phyloP scores from a whole-genome alignment of 2,113 vertebrate genomes.

The Catharus minimus region DNA sequence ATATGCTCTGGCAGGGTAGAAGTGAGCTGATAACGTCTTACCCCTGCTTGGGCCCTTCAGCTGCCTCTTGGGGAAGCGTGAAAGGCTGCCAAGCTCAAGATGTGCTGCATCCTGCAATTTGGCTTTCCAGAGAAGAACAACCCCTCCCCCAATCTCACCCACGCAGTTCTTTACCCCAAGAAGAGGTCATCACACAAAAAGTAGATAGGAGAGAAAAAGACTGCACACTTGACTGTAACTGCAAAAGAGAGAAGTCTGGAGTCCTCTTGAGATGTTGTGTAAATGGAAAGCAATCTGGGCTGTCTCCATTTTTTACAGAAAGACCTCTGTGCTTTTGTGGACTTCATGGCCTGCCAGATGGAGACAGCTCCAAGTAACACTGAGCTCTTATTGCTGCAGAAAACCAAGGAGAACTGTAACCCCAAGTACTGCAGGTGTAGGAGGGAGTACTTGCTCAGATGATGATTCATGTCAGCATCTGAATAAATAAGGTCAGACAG shows the following conservation, averaged over 20 bases:
- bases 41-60: slow-evolving; percentile 64
- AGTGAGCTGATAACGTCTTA: slow-evolving; percentile 61
- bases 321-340: slow-evolving; percentile 45
- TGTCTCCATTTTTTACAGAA: slow-evolving; percentile 56
- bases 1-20: slow-evolving; percentile 48
- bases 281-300: slow-evolving; percentile 63
- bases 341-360: slow-evolving; percentile 36
- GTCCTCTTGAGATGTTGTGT: slow-evolving; percentile 67
- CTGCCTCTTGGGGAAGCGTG: slow-evolving; percentile 59
- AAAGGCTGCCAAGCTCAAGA: slow-evolving; percentile 71
- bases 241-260: slow-evolving; percentile 12
- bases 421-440: slow-evolving; percentile 54
- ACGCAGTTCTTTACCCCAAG: slow-evolving; percentile 60
- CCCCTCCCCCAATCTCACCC: slow-evolving; percentile 63
- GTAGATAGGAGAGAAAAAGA: slow-evolving; percentile 44
- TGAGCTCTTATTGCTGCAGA: slow-evolving; percentile 49
- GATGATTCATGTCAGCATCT: slow-evolving; percentile 62
- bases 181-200: slow-evolving; percentile 58
- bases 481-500: slow-evolving; percentile 63
- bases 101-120: slow-evolving; percentile 68
- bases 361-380: slow-evolving; percentile 44
- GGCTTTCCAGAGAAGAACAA: slow-evolving; percentile 62
- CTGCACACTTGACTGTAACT: slow-evolving; percentile 40
- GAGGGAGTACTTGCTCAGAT: slow-evolving; percentile 55
- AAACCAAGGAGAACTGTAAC: slow-evolving; percentile 57